phyloP scores from a whole-genome alignment of 2,888 invertebrate genomes.

The Ferdinandea cuprea region DNA sequence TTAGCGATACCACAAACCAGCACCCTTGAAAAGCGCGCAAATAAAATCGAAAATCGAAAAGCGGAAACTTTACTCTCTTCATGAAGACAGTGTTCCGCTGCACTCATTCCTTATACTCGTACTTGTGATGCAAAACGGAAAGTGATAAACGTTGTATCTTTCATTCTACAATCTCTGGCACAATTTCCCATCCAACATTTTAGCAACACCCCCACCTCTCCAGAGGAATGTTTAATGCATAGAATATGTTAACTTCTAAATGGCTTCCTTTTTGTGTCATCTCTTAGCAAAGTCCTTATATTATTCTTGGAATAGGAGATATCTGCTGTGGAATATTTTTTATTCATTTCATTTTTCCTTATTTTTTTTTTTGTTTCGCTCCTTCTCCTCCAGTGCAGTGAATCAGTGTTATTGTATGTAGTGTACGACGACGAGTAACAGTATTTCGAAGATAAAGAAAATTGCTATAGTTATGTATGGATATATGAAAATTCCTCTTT shows the following conservation, averaged over 20 bases:
- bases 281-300: constrained; percentile 13
- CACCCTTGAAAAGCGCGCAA: constrained; percentile 12
- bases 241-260: constrained; percentile 65
- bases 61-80: background rate
- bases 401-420: background rate
- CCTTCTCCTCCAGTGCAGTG: background rate
- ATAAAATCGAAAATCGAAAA: constrained; percentile 34
- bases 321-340: constrained; percentile 1
- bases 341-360: background rate
- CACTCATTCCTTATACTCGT: background rate
- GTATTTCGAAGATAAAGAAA: background rate
- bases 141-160: constrained; percentile 68
- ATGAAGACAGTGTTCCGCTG: constrained; percentile 4
- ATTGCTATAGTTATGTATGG: background rate
- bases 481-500: background rate
- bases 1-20: constrained; percentile 56
- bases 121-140: constrained; percentile 53
- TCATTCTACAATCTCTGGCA: constrained; percentile 54
- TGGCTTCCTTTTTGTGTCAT: constrained; percentile 59
- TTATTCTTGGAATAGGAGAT: background rate
- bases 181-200: constrained; percentile 5
- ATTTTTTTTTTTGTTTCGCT: background rate
- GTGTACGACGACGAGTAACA: background rate
- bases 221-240: constrained; percentile 62
- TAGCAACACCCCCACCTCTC: background rate